Evolutionary conservation across 1,140 invertebrate genomes (phyloP), one percentile per base, ranked within the genome.

Genomic region (Mycetomoellerius zeteki): DNA sequence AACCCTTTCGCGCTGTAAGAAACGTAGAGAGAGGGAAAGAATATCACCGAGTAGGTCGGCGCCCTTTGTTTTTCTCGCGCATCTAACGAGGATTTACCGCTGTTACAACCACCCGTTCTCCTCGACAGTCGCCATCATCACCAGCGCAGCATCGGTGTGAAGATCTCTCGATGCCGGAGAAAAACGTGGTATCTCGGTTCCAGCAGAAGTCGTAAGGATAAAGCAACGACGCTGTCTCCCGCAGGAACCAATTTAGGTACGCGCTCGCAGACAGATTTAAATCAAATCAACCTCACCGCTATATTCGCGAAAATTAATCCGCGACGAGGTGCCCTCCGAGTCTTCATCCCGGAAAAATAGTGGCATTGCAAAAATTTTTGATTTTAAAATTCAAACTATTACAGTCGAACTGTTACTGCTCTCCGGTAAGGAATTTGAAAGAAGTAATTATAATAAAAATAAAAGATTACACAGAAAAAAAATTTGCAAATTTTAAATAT

Each of bases 81-180:
- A 94, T 93, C 90, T 93, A 93, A 94, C 92, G 88, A 93, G 92
- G 92, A 93, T 94, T 94, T 94, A 93, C 87, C 89, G 84, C 75
- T 64, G 52, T 67, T 77, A 78, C 71, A 82, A 86, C 47, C 82
- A 56, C 75, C 21, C 27, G 71, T 76, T 21, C 50, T 14, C 86
- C 50, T 14, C 86, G 43, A 56, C 86, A 21, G 73, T 73, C 64
- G 56, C 43, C n/a, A 76, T 80, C 14, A 64, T 24, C 58, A 52
- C 24, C 33, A 33, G 8, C 62, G 30, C 33, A 43, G 27, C 56
- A 58, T 69, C n/a, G 21, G 56, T 76, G 56, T 62, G 52, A 86
- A 86, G 54, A 85, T 67, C 84, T 88, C 67, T 58, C 50, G 81
- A 78, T 56, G 58, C 62, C n/a, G 37, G 58, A 37, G 24, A 54